Percentiles rank a stretch among this genome's conserved stretches.
These are phyloP conservation scores for Sylvilagus bachmani DNA, from an alignment of 2,113 vertebrate genomes.

Conservation along the genomic window DNA sequence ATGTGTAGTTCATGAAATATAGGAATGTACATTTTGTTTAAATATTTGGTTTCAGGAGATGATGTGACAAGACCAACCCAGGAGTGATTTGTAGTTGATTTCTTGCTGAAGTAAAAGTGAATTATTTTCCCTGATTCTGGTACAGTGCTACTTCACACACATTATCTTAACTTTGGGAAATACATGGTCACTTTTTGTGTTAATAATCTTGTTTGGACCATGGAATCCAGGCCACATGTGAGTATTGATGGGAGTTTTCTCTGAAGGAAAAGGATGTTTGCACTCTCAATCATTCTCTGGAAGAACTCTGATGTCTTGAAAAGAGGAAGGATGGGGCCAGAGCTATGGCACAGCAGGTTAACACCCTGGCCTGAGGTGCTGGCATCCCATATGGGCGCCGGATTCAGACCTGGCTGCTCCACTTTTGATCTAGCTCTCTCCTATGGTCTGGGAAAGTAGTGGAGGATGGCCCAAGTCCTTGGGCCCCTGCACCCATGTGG, in stretches of 20 bases:
- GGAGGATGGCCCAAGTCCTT: no score
- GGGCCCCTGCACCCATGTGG: no score
- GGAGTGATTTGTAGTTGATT: neutral
- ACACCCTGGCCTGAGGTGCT: no score
- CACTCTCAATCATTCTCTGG: neutral
- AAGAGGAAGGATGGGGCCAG: neutral
- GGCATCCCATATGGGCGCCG: no score
- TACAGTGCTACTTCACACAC: neutral
- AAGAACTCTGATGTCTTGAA: neutral
- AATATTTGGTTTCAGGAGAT: neutral
- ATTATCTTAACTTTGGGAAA: constrained; percentile 15
- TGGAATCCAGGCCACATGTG: neutral
- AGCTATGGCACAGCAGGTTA: no score
- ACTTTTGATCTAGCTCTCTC: no score
- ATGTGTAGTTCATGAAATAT: constrained; percentile 3
- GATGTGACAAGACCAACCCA: neutral
- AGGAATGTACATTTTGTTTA: neutral
- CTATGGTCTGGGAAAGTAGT: no score
- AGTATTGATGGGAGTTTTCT: neutral
- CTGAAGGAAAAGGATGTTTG: neutral
- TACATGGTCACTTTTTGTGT: neutral
- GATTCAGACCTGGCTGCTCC: no score
- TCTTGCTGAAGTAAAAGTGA: neutral
- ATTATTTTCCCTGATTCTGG: neutral
- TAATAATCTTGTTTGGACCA: neutral